Conservation (phyloP, 1,140 invertebrate species). For the Caligus rogercresseyi region DNA sequence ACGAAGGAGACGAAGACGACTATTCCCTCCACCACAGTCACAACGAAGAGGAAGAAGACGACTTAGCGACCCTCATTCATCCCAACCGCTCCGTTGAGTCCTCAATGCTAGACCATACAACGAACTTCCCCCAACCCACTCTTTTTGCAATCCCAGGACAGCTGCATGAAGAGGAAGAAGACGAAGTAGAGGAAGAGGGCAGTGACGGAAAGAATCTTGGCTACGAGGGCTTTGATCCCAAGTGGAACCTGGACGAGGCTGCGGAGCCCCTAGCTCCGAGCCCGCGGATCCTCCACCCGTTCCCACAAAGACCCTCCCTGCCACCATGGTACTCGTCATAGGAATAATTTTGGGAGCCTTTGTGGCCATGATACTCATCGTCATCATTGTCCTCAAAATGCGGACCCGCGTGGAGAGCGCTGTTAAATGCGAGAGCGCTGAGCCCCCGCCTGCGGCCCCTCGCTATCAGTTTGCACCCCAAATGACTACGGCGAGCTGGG, state of each 20-base stretch:
- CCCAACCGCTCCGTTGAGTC: background rate
- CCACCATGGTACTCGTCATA: constrained; percentile 19
- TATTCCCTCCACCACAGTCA: background rate
- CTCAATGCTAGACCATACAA: background rate
- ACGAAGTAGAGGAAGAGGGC: background rate
- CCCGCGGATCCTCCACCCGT: background rate
- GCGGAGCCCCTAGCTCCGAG: background rate
- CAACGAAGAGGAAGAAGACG: no score
- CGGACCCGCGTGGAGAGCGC: constrained; percentile 7
- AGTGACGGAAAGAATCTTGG: background rate
- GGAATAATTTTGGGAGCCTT: constrained; percentile 18
- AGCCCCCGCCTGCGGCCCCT: background rate
- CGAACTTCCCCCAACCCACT: background rate
- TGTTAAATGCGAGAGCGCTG: background rate
- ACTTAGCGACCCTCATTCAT: background rate
- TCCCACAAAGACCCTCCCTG: constrained; percentile 7
- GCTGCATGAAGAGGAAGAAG: background rate
- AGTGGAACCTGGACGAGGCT: background rate
- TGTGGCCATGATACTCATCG: constrained; percentile 19
- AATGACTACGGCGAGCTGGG: constrained; percentile 6
- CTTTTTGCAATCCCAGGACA: background rate
- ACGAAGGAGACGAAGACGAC: background rate
- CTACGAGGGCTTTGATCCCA: background rate
- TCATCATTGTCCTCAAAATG: constrained; percentile 19
- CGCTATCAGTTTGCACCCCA: constrained; percentile 18